phyloP scores from a whole-genome alignment of 1,140 invertebrate genomes.

The Coptotermes formosanus region DNA sequence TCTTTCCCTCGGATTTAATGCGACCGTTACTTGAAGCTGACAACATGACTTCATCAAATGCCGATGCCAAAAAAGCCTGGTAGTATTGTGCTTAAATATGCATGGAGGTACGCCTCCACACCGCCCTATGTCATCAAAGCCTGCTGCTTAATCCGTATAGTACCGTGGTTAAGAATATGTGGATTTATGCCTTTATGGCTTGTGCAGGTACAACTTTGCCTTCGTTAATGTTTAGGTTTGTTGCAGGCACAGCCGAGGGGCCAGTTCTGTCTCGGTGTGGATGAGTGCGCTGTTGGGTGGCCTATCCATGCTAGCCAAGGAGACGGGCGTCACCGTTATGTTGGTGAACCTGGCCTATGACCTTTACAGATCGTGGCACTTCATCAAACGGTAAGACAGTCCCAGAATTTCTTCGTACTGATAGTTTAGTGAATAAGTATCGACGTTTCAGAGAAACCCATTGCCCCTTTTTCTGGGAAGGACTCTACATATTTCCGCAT shows the following conservation, averaged over 20 bases:
- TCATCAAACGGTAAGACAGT: slow-evolving; percentile 61
- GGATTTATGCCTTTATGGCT: too few relatives aligned
- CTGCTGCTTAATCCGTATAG: neutral
- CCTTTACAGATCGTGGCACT: slow-evolving; percentile 67
- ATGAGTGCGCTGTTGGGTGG: slow-evolving; percentile 64
- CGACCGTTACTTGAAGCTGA: too few relatives aligned
- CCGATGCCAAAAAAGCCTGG: too few relatives aligned
- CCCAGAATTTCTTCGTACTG: too few relatives aligned
- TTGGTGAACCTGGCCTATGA: slow-evolving; percentile 71
- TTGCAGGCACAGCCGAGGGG: slow-evolving; percentile 36
- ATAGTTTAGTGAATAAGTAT: neutral
- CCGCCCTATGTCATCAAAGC: neutral
- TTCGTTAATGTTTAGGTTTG: neutral
- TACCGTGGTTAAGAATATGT: too few relatives aligned
- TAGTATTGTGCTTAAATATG: neutral
- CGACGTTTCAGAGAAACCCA: too few relatives aligned
- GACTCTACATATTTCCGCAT: too few relatives aligned
- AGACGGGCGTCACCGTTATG: slow-evolving; percentile 85
- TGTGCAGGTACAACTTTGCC: neutral
- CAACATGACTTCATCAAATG: too few relatives aligned
- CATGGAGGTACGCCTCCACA: too few relatives aligned
- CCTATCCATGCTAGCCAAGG: slow-evolving; percentile 87
- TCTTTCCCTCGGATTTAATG: too few relatives aligned
- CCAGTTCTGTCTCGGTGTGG: slow-evolving; percentile 52
- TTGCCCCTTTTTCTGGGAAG: too few relatives aligned